These are phyloP conservation scores for Liposcelis brunnea DNA, from an alignment of 2,888 invertebrate genomes.

Conservation along the genomic window DNA sequence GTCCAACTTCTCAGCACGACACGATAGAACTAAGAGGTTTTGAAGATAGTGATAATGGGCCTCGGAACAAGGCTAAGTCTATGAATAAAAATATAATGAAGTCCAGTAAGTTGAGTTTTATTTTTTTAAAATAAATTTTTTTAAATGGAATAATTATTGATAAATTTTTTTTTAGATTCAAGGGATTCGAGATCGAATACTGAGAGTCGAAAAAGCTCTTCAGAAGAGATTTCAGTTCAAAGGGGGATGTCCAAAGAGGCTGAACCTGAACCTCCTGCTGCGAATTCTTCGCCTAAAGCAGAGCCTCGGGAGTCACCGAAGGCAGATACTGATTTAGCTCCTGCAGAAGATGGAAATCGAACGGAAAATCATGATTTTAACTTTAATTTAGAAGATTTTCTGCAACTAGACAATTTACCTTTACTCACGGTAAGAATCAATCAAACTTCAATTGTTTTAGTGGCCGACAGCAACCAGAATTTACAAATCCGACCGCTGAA, in stretches of 20 bases:
- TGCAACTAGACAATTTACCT: conserved; percentile 62
- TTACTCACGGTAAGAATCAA: conserved; percentile 42
- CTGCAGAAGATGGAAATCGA: not conserved
- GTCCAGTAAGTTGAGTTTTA: conserved; percentile 11
- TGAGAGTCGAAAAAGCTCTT: not conserved
- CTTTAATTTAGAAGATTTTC: conserved; percentile 72
- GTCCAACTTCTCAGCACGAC: conserved; percentile 79
- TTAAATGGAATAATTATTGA: conserved; percentile 10
- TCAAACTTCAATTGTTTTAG: not conserved
- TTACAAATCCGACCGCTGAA: no score
- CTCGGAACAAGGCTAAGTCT: not conserved
- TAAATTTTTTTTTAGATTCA: not conserved
- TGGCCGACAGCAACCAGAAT: no score
- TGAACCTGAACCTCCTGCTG: conserved; percentile 5
- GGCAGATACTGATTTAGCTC: not conserved
- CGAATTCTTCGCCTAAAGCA: conserved; percentile 2
- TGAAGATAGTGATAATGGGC: conserved; percentile 46
- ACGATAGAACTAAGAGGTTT: conserved; percentile 88
- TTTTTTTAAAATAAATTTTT: not conserved
- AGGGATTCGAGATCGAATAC: conserved; percentile 4
- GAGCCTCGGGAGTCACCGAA: not conserved
- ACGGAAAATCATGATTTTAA: conserved; percentile 21
- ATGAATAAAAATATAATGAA: conserved; percentile 12
- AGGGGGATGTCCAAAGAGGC: conserved; percentile 6
- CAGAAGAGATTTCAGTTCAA: conserved; percentile 5